Evolutionary conservation across 1,140 invertebrate species (phyloP).

Genomic region (Lepidotrigona ventralis): DNA sequence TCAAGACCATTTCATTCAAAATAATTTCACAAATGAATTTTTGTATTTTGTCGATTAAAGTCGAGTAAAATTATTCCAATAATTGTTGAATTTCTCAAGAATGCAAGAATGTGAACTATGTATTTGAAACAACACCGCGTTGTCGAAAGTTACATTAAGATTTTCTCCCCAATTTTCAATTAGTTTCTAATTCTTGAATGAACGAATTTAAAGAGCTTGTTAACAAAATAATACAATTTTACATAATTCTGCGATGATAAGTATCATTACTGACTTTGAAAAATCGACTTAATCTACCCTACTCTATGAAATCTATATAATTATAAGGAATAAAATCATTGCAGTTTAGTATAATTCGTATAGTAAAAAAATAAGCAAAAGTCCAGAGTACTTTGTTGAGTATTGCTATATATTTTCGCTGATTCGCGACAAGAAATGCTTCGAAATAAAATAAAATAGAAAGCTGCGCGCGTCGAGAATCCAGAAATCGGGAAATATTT

Average conservation of each 20-base stretch:
- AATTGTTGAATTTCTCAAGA: neutral
- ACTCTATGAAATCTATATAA: no score
- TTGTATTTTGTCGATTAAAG: neutral
- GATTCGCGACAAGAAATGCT: neutral
- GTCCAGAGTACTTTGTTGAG: neutral
- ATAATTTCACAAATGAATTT: neutral
- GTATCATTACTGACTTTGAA: no score
- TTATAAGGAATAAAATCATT: neutral
- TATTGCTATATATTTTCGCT: neutral
- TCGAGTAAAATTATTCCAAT: neutral
- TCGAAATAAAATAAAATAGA: neutral
- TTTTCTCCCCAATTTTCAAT: no score
- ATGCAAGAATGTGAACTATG: no score
- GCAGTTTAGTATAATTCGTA: neutral
- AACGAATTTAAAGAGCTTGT: neutral
- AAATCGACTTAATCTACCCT: no score
- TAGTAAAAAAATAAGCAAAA: neutral
- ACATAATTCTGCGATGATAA: no score
- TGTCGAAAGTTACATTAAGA: neutral
- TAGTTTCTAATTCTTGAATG: no score
- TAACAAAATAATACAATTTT: neutral
- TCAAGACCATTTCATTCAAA: neutral
- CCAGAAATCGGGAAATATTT: neutral
- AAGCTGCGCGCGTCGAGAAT: neutral
- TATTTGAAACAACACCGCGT: no score